These are phyloP conservation scores for Xiphydria camelus DNA, from an alignment of 2,888 invertebrate species.

Conservation along the genomic window DNA sequence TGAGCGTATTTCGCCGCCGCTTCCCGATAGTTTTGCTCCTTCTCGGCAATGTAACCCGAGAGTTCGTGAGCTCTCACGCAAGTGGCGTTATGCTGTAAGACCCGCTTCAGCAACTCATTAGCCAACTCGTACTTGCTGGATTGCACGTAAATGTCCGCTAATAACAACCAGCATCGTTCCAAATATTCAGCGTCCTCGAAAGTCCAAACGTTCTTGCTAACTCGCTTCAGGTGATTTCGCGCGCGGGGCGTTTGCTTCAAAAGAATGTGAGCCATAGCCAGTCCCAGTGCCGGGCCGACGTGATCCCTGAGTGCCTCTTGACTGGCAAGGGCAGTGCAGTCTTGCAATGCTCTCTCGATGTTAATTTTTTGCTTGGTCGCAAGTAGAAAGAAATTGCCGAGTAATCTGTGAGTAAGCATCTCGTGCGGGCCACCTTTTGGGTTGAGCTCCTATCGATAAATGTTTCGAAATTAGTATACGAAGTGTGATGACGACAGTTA, in stretches of 20 bases:
- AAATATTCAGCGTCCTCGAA: conserved; percentile 95
- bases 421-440: conserved; percentile 68
- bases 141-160: conserved; percentile 85
- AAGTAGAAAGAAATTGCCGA: conserved; percentile 81
- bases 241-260: conserved; percentile 90
- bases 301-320: conserved; percentile 76
- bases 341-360: conserved; percentile 82
- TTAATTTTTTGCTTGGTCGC: conserved; percentile 82
- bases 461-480: conserved; percentile 54
- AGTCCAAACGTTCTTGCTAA: conserved; percentile 85
- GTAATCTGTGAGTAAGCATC: conserved; percentile 68
- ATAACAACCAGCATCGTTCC: conserved; percentile 91
- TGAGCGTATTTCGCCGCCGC: conserved; percentile 81
- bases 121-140: conserved; percentile 86
- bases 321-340: conserved; percentile 72
- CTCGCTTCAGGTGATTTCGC: conserved; percentile 87
- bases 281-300: conserved; percentile 83
- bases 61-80: conserved; percentile 91
- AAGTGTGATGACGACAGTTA: too few relatives aligned
- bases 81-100: conserved; percentile 82
- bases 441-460: conserved; percentile 73
- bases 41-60: conserved; percentile 83
- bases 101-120: conserved; percentile 75
- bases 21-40: conserved; percentile 86
- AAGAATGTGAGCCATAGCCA: conserved; percentile 82